phyloP scores from a whole-genome alignment of 2,888 invertebrate species.

The Leucozona laternaria region DNA sequence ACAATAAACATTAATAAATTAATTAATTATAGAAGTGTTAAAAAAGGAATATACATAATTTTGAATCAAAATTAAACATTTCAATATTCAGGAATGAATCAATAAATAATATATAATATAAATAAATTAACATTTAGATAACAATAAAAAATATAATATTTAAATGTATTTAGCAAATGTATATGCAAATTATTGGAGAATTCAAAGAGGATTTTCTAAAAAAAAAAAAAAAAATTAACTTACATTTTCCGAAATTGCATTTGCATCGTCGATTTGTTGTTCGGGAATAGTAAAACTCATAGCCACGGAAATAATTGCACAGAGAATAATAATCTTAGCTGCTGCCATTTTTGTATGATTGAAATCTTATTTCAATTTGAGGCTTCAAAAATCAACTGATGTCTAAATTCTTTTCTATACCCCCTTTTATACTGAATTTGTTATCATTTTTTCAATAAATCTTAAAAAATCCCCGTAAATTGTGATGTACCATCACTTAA shows the following conservation, averaged over 20 bases:
- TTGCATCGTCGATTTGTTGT: neutral
- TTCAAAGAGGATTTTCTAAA: neutral
- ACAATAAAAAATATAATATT: too few species aligned
- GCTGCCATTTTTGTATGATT: constrained; percentile 21
- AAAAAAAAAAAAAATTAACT: neutral
- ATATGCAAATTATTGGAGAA: neutral
- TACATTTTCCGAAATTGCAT: neutral
- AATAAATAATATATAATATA: neutral
- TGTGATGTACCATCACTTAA: neutral
- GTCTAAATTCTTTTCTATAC: neutral
- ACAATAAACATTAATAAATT: too few species aligned
- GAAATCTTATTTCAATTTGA: neutral
- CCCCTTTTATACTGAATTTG: neutral
- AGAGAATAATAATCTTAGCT: constrained; percentile 30
- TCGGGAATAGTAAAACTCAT: constrained; percentile 39
- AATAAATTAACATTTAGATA: too few species aligned
- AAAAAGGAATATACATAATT: too few species aligned
- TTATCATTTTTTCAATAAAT: neutral
- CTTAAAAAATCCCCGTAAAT: neutral
- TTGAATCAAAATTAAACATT: too few species aligned
- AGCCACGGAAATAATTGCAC: constrained; percentile 35
- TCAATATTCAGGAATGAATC: too few species aligned
- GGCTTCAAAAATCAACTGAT: constrained; percentile 10
- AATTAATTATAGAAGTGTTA: too few species aligned
- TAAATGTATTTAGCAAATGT: too few species aligned